These are phyloP conservation scores for Silurus aristotelis DNA, from an alignment of 2,797 vertebrate genomes.

Conservation along the genomic window DNA sequence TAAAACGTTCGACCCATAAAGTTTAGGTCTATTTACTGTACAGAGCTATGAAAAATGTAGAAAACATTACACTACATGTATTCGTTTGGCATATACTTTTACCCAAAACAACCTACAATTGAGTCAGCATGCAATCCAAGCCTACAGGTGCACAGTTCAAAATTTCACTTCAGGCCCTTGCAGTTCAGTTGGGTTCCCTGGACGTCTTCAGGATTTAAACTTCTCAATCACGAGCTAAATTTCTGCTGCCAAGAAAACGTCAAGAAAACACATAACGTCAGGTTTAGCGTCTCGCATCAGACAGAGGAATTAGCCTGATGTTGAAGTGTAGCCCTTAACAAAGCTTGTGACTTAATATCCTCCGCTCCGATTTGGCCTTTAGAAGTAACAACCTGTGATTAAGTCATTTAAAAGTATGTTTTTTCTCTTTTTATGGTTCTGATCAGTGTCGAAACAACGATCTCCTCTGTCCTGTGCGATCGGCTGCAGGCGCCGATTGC, in stretches of 20 bases:
- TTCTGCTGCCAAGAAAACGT: not conserved
- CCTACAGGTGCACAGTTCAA: slow-evolving; percentile 23
- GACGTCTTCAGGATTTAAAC: not conserved
- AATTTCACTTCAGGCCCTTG: not conserved
- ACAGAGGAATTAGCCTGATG: not conserved
- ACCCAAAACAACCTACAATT: not conserved
- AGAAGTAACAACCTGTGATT: not conserved
- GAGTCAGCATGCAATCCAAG: slow-evolving; percentile 10
- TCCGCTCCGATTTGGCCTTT: not conserved
- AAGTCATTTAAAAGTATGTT: not conserved
- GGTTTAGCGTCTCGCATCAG: too few species aligned
- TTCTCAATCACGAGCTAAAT: not conserved
- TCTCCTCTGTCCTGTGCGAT: not conserved
- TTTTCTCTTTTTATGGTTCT: not conserved
- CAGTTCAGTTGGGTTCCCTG: not conserved
- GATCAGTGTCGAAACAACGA: not conserved
- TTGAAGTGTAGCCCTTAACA: not conserved
- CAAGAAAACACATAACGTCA: not conserved
- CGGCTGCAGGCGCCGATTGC: not conserved
- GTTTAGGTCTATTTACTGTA: not conserved
- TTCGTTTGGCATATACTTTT: slow-evolving; percentile 9
- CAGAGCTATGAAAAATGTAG: not conserved
- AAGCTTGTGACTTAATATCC: not conserved
- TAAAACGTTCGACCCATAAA: not conserved
- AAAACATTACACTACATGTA: not conserved